These are phyloP conservation scores for Lucilia cuprina DNA, from an alignment of 1,140 invertebrate species.

Conservation along the genomic window DNA sequence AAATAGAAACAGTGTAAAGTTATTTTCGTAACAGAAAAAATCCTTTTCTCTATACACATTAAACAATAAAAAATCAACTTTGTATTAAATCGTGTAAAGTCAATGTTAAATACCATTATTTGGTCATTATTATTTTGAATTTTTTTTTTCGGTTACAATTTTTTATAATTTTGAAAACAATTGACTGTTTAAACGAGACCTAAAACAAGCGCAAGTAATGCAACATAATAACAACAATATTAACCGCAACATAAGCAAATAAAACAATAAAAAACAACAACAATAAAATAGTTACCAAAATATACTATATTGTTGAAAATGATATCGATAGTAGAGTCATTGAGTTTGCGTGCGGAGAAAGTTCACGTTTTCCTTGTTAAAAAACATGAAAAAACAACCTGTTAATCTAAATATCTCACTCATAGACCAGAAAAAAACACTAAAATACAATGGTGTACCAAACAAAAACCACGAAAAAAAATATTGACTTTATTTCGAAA, in stretches of 20 bases:
- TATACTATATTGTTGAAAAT: slow-evolving; percentile 12
- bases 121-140: neutral
- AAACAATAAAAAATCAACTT: neutral
- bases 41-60: neutral
- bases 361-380: slow-evolving; percentile 62
- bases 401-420: slow-evolving; percentile 63
- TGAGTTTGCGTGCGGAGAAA: slow-evolving; percentile 60
- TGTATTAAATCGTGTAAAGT: slow-evolving; percentile 57
- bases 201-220: slow-evolving; percentile 20
- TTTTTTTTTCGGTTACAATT: slow-evolving; percentile 11
- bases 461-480: slow-evolving; percentile 9
- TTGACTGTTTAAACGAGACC: slow-evolving; percentile 17
- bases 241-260: neutral
- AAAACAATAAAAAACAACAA: slow-evolving; percentile 27
- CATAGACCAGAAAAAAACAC: slow-evolving; percentile 23
- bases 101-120: slow-evolving; percentile 53
- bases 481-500: slow-evolving; percentile 4
- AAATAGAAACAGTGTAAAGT: neutral
- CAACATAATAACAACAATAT: slow-evolving; percentile 9
- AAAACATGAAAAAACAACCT: slow-evolving; percentile 51
- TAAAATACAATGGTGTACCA: neutral
- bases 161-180: slow-evolving; percentile 23
- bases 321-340: slow-evolving; percentile 32
- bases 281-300: neutral
- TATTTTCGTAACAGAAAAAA: neutral